Percentiles rank a stretch among this genome's conserved stretches.
Conservation (phyloP, 2,888 invertebrate species). For the Clitarchus hookeri region DNA sequence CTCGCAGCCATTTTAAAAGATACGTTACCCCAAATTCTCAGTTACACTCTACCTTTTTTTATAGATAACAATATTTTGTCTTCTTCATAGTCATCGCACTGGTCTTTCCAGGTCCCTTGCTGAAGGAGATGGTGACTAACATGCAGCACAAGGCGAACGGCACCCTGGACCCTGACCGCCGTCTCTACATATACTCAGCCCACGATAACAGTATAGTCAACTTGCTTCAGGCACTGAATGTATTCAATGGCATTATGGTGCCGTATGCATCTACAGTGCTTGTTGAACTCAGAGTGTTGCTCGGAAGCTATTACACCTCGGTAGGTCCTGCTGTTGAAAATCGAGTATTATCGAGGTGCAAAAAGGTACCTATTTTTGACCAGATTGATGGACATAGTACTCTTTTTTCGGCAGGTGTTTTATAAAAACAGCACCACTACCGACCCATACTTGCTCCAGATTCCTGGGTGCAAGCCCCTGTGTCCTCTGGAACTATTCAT, state of each 20-base stretch:
- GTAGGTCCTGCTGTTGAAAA: neutral
- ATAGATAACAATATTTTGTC: no score
- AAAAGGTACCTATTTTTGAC: no score
- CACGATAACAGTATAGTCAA: neutral
- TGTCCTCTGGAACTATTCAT: neutral
- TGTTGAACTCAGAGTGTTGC: neutral
- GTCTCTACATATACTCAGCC: conserved; percentile 6
- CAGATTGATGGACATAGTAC: neutral
- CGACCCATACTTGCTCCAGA: neutral
- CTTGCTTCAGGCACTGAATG: neutral
- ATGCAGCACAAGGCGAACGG: neutral
- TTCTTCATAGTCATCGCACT: no score
- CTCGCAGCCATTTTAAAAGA: no score
- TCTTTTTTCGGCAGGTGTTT: conserved; percentile 16
- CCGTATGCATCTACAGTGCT: conserved; percentile 12
- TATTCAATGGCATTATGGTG: conserved; percentile 3
- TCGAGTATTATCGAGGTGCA: no score
- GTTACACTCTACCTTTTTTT: no score
- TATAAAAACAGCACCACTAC: neutral
- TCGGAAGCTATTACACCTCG: neutral
- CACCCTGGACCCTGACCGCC: neutral
- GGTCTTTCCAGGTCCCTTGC: neutral
- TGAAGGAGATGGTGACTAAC: conserved; percentile 2
- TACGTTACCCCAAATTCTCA: no score
- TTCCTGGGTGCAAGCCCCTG: neutral